Conservation (phyloP, 2,797 vertebrate species). For the Sandelia bainsii region DNA sequence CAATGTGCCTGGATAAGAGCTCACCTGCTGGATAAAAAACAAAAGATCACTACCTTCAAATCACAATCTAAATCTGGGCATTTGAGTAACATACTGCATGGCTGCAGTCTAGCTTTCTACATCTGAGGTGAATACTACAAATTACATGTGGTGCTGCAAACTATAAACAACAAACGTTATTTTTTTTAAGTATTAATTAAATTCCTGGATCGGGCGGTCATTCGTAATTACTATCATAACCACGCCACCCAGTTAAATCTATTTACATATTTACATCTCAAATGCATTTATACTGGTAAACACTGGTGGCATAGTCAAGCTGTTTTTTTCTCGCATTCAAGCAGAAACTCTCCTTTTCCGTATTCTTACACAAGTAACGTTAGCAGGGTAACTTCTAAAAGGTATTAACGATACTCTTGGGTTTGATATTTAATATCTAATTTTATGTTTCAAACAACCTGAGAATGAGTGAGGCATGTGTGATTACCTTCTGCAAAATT, state of each 20-base stretch:
- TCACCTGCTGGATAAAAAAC: conserved; percentile 79
- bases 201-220: neutral
- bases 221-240: neutral
- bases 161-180: neutral
- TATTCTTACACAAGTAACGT: neutral
- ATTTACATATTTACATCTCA: neutral
- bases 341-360: neutral
- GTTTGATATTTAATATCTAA: neutral
- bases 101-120: neutral
- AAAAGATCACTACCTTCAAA: neutral
- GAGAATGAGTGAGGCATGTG: neutral
- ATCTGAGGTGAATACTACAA: neutral
- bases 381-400: neutral
- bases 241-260: neutral
- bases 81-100: neutral
- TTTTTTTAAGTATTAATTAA: neutral
- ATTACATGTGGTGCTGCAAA: neutral
- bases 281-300: neutral
- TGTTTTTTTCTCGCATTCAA: neutral
- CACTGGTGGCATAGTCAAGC: neutral
- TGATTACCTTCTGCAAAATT: conserved; percentile 14
- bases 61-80: neutral
- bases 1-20: conserved; percentile 71
- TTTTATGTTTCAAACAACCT: neutral
- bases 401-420: neutral